These are phyloP conservation scores for Stenolophus ochropezus DNA, from an alignment of 2,888 invertebrate genomes.

Conservation along the genomic window DNA sequence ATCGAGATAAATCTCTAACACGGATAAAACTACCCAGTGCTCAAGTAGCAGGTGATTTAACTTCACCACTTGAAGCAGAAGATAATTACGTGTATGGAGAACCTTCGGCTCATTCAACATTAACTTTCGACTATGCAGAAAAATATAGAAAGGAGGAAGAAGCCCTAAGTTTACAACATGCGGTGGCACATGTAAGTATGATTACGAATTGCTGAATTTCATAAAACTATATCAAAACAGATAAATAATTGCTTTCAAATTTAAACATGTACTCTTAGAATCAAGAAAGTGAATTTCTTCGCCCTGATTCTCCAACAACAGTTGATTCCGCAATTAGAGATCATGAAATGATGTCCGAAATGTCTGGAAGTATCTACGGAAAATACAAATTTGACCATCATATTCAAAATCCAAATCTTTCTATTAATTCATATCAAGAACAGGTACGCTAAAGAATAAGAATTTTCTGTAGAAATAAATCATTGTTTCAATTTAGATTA, in stretches of 20 bases:
- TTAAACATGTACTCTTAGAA: no score
- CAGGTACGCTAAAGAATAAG: constrained; percentile 36
- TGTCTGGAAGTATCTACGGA: constrained; percentile 10
- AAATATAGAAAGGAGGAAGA: constrained; percentile 40
- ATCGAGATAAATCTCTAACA: constrained; percentile 10
- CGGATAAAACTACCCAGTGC: constrained; percentile 39
- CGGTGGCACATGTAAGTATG: neutral
- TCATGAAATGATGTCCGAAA: constrained; percentile 24
- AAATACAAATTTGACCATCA: constrained; percentile 51
- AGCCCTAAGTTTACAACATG: constrained; percentile 17
- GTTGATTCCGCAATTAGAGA: constrained; percentile 4
- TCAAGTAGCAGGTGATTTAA: constrained; percentile 38
- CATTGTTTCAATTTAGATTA: constrained; percentile 75
- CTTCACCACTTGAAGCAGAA: constrained; percentile 3
- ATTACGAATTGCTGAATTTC: neutral
- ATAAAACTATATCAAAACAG: neutral
- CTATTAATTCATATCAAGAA: constrained; percentile 47
- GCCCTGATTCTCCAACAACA: constrained; percentile 51
- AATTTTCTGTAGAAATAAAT: neutral
- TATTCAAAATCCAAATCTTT: neutral
- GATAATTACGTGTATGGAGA: constrained; percentile 37
- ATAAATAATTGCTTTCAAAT: no score
- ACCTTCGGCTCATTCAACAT: neutral
- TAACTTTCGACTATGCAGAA: constrained; percentile 18
- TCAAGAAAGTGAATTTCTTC: constrained; percentile 33